Base-by-base conservation (phyloP, 2,888 invertebrate genomes). In the Tiliacea citrago region DNA sequence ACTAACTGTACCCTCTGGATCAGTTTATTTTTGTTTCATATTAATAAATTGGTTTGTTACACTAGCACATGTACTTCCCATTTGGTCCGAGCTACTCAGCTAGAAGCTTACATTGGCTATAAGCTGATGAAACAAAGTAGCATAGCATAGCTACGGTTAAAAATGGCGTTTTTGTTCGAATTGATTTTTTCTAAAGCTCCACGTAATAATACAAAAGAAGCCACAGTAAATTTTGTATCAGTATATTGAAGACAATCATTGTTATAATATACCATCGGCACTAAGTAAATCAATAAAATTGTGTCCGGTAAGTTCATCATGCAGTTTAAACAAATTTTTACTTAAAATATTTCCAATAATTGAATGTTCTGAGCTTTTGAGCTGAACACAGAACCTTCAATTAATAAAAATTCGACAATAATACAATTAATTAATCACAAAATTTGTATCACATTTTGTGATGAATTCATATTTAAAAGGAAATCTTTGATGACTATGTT, bases 281-380 rank as follows among this genome's bases (percentile, higher is more conserved):
- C 0, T 39, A 49, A 18, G 18, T 42, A 39, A 39, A 39, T 49
- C 24, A 13, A 18, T 29, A 29, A 18, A 35, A 24, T 45, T 21
- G 21, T n/a, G 16, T 45, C 51, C 5, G 61, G 79, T 72, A 79
- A 79, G 79, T 76, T 61, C 18, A 39, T 29, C 12, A 29, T n/a
- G 4, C 21, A 53, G 42, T 29, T 47, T 60, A 21, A 51, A 39
- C 9, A 16, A 24, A 4, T 45, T n/a, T n/a, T 29, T n/a, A 49
- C 29, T 9, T 60, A 45, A 12, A 29, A 29, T 29, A 29, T 29
- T 35, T 45, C 21, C 21, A 65, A 8, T 51, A 51, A 39, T 45
- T n/a, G 9, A 35, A 65, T 1, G 9, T 49, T 16, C 13, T 47
- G 4, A 63, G 13, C 1, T 55, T 24, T 55, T 55, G 24, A 24